Evolutionary conservation across 2,888 invertebrate species (phyloP).

Genomic region (Aphrophora alni): DNA sequence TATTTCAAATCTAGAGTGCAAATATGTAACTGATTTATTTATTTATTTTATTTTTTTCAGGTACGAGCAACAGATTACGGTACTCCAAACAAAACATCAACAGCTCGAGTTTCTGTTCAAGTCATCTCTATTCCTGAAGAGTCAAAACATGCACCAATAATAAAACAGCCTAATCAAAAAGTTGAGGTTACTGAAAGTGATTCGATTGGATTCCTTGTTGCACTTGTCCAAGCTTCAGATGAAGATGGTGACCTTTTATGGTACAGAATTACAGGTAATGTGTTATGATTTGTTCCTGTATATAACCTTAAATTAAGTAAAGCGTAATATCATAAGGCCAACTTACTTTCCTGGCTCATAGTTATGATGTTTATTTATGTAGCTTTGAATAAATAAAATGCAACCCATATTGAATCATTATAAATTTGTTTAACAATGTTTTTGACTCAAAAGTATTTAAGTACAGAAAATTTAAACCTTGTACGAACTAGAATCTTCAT

Average conservation of each 20-base stretch:
- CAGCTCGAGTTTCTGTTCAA: constrained; percentile 76
- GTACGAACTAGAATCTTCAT: no score
- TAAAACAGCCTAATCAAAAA: constrained; percentile 68
- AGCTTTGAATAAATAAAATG: no score
- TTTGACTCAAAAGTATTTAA: no score
- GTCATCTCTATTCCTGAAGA: constrained; percentile 64
- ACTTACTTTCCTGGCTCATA: not conserved
- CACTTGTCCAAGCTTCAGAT: constrained; percentile 84
- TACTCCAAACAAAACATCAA: constrained; percentile 73
- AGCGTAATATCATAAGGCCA: not conserved
- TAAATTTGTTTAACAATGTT: no score
- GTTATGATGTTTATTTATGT: no score
- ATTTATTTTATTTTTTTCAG: constrained; percentile 57
- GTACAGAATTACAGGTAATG: constrained; percentile 87
- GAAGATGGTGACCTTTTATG: constrained; percentile 86
- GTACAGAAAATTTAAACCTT: no score
- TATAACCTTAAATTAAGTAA: no score
- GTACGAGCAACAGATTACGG: constrained; percentile 85
- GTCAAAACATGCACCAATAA: constrained; percentile 67
- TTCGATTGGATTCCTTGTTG: constrained; percentile 84
- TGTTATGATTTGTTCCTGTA: no score
- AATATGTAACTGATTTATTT: no score
- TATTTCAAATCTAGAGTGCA: no score
- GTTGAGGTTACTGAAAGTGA: constrained; percentile 85
- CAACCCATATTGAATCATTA: no score